Evolutionary conservation across 2,888 invertebrate genomes (phyloP).

Genomic region (Ectobius pallidus): DNA sequence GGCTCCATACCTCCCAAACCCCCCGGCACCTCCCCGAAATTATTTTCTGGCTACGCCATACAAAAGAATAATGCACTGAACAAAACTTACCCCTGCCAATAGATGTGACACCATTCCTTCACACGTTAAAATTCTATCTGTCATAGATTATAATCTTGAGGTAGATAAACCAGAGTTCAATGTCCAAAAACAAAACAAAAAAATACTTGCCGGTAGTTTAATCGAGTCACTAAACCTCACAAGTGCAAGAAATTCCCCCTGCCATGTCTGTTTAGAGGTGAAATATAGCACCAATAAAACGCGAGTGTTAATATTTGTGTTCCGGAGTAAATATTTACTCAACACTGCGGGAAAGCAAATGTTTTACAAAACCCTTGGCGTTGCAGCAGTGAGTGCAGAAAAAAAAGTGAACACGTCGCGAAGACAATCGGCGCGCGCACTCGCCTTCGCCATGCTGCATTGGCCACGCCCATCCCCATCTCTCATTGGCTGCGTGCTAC

Average conservation of each 20-base stretch:
- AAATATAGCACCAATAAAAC: background rate
- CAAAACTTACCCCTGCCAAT: conserved; percentile 15
- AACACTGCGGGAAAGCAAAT: background rate
- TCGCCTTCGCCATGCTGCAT: background rate
- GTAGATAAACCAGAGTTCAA: too few species aligned
- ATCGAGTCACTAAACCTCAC: background rate
- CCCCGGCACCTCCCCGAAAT: too few species aligned
- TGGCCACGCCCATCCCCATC: background rate
- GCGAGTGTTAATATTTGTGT: background rate
- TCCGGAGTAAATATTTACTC: background rate
- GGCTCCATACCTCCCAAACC: too few species aligned
- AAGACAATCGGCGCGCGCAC: background rate
- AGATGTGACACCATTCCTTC: conserved; percentile 23
- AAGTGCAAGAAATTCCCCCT: background rate
- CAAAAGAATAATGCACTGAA: too few species aligned
- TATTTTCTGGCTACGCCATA: too few species aligned
- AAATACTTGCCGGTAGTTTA: too few species aligned
- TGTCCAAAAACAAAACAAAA: too few species aligned
- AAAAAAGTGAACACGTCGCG: background rate
- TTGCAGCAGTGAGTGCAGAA: background rate
- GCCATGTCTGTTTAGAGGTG: too few species aligned
- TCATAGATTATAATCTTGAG: background rate
- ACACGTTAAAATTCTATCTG: conserved; percentile 7
- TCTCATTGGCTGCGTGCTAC: background rate
- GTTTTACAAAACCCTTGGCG: background rate